Conservation (phyloP, 1,140 invertebrate genomes). For the Lamellibrachia luymesi region DNA sequence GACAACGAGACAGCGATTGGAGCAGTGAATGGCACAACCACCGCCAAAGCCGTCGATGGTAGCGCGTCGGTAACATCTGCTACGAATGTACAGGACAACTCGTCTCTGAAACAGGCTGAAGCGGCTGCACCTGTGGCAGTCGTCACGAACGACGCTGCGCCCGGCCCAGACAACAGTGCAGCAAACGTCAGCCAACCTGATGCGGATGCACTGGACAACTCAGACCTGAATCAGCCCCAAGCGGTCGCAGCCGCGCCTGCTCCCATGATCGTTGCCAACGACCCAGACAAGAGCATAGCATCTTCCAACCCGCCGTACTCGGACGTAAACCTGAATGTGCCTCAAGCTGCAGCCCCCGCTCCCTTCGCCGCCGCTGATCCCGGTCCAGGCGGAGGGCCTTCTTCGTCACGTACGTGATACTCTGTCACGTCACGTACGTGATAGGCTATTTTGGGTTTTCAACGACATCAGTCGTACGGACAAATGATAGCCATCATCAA, state of each 20-base stretch:
- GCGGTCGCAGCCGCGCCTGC: too few species aligned
- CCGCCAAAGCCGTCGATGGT: not conserved
- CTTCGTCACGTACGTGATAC: not conserved
- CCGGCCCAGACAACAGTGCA: not conserved
- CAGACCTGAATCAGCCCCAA: not conserved
- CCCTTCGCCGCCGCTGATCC: too few species aligned
- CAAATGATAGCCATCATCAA: too few species aligned
- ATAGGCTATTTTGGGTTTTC: too few species aligned
- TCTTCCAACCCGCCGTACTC: too few species aligned
- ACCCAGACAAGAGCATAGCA: not conserved
- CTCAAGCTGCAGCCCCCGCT: too few species aligned
- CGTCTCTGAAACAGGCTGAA: not conserved
- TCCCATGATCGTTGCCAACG: not conserved
- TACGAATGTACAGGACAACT: not conserved
- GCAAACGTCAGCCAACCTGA: not conserved
- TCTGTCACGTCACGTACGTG: not conserved
- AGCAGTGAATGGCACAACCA: not conserved
- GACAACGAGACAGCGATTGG: too few species aligned
- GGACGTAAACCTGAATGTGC: too few species aligned
- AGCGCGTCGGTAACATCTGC: not conserved
- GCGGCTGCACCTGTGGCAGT: too few species aligned
- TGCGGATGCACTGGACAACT: not conserved
- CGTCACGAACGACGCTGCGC: too few species aligned
- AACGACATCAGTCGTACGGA: too few species aligned
- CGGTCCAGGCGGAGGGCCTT: not conserved